Conservation (phyloP, 2,797 vertebrate species). For the Coregonus ussuriensis region DNA sequence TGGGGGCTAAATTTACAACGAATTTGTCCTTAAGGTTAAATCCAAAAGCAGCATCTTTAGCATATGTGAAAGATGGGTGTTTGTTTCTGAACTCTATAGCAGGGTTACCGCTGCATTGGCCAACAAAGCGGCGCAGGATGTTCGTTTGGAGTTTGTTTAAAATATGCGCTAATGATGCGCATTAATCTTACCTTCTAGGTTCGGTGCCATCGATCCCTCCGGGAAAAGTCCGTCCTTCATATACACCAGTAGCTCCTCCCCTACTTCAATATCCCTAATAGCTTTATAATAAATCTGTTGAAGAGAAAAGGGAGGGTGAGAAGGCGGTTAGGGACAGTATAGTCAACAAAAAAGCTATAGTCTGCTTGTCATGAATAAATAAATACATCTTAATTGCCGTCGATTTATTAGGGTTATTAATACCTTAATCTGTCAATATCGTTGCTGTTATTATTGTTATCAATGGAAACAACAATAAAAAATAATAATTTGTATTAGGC, state of each 20-base stretch:
- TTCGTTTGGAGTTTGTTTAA: constrained; percentile 83
- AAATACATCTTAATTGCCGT: not conserved
- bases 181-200: constrained; percentile 93
- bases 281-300: constrained; percentile 95
- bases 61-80: not conserved
- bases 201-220: constrained; percentile 89
- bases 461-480: not conserved
- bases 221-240: constrained; percentile 93
- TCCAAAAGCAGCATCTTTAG: not conserved
- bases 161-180: constrained; percentile 84
- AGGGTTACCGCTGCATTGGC: constrained; percentile 4
- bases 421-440: not conserved
- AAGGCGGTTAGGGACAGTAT: constrained; percentile 14
- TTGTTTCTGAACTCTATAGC: not conserved
- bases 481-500: not conserved
- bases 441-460: not conserved
- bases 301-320: constrained; percentile 21
- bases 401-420: not conserved
- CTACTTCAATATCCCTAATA: constrained; percentile 93
- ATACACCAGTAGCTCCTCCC: constrained; percentile 95
- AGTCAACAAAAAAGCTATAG: not conserved
- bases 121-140: constrained; percentile 56
- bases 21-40: not conserved
- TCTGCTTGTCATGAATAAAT: constrained; percentile 36
- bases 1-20: not conserved